Base-by-base conservation (phyloP, 2,113 vertebrate genomes). In the Typhlomys cinereus region DNA sequence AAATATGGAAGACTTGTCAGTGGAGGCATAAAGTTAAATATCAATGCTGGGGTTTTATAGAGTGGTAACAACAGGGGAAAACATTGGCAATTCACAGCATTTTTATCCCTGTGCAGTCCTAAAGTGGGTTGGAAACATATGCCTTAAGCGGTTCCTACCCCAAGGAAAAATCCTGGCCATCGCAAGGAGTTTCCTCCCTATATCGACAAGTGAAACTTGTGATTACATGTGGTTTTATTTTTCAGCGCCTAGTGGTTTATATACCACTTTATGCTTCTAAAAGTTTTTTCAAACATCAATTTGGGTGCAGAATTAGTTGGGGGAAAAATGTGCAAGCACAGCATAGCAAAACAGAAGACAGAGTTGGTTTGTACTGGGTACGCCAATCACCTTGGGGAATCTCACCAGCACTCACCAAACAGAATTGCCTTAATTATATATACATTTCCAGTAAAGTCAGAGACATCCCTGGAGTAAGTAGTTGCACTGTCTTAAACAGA, bases 261-360 rank as follows among this genome's bases (percentile, higher is more conserved):
- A 21, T n/a, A 3, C 4, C 44, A 75, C 34, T 36, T 85, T 17
- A 25, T 78, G 57, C 75, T 89, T 90, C 25, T 62, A 90, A 59
- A 76, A 78, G 46, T 52, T 85, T 92, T 82, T 62, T 52, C 59
- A 76, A 67, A n/a, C 87, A 76, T 89, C 39, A 61, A 17, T 64
- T 91, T 81, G 59, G 20, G 48, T 81, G 0, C 17, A 46, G 17
- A 87, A 41, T 93, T 84, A 31, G n/a, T 73, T 27, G 61, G 52
- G 31, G 69, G 21, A 81, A 61, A 79, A 27, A 66, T 36, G 2
- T 71, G 3, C 31, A n/a, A n/a, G n/a, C n/a, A n/a, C n/a, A n/a
- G n/a, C 27, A 6, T 8, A 39, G n/a, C n/a, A n/a, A n/a, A 80
- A 66, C 46, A 61, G 34, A 12, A 70, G 4, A 44, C 4, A 14